phyloP scores from a whole-genome alignment of 2,797 vertebrate species.

The Gymnopithys bicolor region DNA sequence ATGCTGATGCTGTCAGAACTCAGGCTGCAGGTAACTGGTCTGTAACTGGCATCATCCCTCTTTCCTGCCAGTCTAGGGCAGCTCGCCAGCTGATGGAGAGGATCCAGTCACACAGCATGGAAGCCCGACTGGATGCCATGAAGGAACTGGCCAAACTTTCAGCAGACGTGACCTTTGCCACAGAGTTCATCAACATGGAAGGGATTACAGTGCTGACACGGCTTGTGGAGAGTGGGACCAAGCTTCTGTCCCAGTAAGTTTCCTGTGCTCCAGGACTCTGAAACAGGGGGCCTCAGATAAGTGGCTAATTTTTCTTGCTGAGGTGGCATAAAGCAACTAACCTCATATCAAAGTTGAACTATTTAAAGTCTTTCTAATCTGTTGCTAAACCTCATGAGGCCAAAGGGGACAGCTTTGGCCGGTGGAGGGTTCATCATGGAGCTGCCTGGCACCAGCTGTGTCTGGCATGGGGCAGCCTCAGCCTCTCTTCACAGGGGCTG shows the following conservation, averaged over 20 bases:
- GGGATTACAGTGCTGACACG: constrained; percentile 91
- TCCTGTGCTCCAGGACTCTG: not conserved
- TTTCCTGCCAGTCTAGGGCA: constrained; percentile 85
- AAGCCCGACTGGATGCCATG: constrained; percentile 93
- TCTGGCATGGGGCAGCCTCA: not conserved
- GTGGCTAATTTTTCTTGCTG: not conserved
- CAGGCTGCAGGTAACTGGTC: not conserved
- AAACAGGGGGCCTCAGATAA: not conserved
- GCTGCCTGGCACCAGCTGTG: not conserved
- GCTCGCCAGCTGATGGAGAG: constrained; percentile 96
- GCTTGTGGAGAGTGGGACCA: constrained; percentile 94
- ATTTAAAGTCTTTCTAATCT: not conserved
- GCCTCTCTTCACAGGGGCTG: not conserved
- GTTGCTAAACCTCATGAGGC: not conserved
- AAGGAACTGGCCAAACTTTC: constrained; percentile 98
- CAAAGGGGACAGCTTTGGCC: not conserved
- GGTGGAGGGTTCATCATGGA: not conserved
- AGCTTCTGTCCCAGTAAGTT: constrained; percentile 85
- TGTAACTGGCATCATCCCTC: not conserved
- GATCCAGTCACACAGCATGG: constrained; percentile 92
- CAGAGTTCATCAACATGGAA: constrained; percentile 98
- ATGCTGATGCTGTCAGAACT: not conserved
- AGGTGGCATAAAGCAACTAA: not conserved
- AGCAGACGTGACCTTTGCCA: constrained; percentile 92
- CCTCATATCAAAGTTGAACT: not conserved